Base-by-base conservation (phyloP, 2,888 invertebrate species). In the Drosophila borborema region DNA sequence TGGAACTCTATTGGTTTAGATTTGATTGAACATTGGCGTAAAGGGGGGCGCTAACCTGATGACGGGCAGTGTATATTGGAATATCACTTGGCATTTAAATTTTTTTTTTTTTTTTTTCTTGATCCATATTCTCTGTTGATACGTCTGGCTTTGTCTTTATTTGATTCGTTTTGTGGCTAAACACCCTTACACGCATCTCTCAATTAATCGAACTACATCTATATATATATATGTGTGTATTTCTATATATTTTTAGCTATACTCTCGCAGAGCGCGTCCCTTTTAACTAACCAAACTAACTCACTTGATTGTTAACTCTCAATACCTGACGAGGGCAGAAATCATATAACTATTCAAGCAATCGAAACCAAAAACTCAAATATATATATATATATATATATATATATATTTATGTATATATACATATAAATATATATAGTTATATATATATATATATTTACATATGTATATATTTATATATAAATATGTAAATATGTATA, bases 241-340 rank as follows among this genome's bases (percentile, higher is more conserved):
- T 66, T 87, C 77, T 90, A 82, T 91, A 88, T 91, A 89, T 86
- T 91, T 91, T 86, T 91, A 92, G 92, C 83, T 90, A 82, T 88
- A 83, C 84, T 81, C 77, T 91, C 88, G 77, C 91, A 90, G 91
- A 77, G 82, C 81, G 78, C 81, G 76, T 68, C 72, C 78, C 75
- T 79, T 79, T 74, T 66, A 64, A 75, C 70, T 76, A 64, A 45
- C 45, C 49, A 62, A 58, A 70, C 58, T 73, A 72, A 72, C 55
- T 56, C 66, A 74, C 40, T 59, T 45, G 49, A 66, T 54, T 66
- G 31, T 49, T 48, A 73, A 69, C 43, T 49, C 58, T 34, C 72
- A 53, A 51, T 18, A 76, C 70, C 53, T 49, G 62, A 59, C 65
- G 56, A 74, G 61, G 51, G 48, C 77, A 55, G 56, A 55, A 53